Conservation (phyloP, 2,113 vertebrate species). For the Hydrochoerus hydrochaeris region DNA sequence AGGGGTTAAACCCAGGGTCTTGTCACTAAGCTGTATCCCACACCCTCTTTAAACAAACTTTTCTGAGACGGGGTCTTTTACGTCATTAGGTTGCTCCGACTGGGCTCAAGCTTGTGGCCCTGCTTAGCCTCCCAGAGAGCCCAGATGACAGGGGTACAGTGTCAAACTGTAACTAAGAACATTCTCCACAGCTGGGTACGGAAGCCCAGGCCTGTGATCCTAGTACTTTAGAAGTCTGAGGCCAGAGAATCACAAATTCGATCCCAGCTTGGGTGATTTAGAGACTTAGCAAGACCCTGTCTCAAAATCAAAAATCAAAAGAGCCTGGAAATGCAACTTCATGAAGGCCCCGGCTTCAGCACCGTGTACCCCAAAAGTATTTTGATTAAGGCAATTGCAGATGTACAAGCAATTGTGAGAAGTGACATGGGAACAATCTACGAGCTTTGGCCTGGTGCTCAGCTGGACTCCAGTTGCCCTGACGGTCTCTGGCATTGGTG, state of each 20-base stretch:
- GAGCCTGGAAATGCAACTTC: neutral
- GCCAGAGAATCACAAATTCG: neutral
- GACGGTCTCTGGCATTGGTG: fast-evolving
- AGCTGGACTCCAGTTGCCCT: neutral
- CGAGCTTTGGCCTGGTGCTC: neutral
- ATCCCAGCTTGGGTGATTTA: neutral
- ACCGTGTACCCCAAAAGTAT: neutral
- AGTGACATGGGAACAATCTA: neutral
- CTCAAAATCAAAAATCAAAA: neutral
- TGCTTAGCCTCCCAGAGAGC: neutral
- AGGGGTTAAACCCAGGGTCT: neutral
- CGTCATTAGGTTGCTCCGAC: neutral
- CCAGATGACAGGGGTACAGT: neutral
- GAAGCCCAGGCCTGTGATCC: neutral
- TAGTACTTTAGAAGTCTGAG: neutral
- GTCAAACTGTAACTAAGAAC: neutral
- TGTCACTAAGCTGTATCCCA: neutral
- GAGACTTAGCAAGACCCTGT: neutral
- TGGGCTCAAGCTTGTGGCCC: neutral
- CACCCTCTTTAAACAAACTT: neutral
- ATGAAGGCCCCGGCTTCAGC: no score
- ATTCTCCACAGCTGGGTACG: neutral
- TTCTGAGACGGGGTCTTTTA: neutral
- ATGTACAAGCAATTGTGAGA: neutral
- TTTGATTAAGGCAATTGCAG: neutral